Percentiles rank a stretch among this genome's conserved stretches.
phyloP scores from a whole-genome alignment of 2,113 vertebrate species.

The Pelmatolapia mariae region DNA sequence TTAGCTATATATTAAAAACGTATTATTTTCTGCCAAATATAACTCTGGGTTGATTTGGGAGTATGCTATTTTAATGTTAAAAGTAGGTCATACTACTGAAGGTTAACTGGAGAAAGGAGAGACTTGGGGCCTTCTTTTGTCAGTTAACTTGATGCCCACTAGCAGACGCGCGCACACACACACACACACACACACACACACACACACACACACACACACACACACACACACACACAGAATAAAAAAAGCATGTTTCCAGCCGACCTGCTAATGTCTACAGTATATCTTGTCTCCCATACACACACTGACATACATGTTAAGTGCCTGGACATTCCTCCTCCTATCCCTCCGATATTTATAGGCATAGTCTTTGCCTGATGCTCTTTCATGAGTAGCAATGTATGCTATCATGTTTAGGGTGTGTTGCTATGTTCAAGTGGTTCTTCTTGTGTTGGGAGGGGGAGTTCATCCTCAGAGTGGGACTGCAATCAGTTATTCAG shows the following conservation, averaged over 20 bases:
- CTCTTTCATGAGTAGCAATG: slow-evolving; percentile 28
- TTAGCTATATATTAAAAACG: not conserved
- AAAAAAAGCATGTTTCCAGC: not conserved
- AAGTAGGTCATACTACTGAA: slow-evolving; percentile 55
- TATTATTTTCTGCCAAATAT: slow-evolving; percentile 22
- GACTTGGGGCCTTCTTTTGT: slow-evolving; percentile 6
- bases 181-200: not conserved
- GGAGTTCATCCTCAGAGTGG: not conserved
- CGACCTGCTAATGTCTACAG: slow-evolving; percentile 8
- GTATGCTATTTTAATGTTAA: slow-evolving; percentile 37
- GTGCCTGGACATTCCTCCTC: slow-evolving; percentile 14
- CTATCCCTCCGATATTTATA: slow-evolving; percentile 52
- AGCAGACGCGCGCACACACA: not conserved
- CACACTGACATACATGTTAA: not conserved
- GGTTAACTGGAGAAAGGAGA: slow-evolving; percentile 56
- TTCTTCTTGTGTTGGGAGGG: not conserved
- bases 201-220: no score
- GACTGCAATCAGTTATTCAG: not conserved
- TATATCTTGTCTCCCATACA: not conserved
- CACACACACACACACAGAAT: not conserved
- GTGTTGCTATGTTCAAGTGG: slow-evolving; percentile 15
- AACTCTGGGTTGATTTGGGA: slow-evolving; percentile 15
- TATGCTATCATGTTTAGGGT: slow-evolving; percentile 32
- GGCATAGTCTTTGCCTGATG: slow-evolving; percentile 10
- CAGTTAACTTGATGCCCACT: slow-evolving; percentile 7